These are phyloP conservation scores for Porphyrio hochstetteri DNA, from an alignment of 2,113 vertebrate species.

Conservation along the genomic window DNA sequence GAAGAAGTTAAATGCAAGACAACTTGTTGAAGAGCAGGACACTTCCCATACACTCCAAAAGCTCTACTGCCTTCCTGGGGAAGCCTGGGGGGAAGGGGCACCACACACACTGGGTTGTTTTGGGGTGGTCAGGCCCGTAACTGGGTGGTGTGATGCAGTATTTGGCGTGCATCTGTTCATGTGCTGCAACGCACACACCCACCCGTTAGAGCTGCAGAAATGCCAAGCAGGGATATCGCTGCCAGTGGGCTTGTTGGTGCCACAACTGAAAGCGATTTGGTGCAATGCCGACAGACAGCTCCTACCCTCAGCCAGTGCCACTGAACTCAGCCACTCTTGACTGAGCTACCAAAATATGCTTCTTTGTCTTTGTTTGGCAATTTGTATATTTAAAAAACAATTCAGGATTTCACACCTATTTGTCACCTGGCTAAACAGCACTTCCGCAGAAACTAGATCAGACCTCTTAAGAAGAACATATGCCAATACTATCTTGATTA, in stretches of 20 bases:
- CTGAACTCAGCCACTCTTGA: background rate
- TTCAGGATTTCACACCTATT: background rate
- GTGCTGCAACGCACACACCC: accelerated
- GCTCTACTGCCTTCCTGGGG: too few relatives aligned
- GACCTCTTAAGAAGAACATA: background rate
- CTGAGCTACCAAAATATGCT: background rate
- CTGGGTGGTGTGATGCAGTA: background rate
- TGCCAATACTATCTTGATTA: background rate
- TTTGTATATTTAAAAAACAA: background rate
- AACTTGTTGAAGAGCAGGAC: background rate
- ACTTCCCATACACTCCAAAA: background rate
- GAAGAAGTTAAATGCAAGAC: background rate
- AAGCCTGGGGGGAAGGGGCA: background rate
- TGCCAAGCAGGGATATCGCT: background rate
- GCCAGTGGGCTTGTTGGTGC: background rate
- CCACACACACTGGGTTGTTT: background rate
- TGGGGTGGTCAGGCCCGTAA: background rate
- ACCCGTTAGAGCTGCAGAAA: accelerated
- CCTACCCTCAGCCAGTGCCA: background rate
- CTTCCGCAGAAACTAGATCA: background rate
- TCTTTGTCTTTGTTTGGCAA: background rate
- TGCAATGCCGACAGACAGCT: background rate
- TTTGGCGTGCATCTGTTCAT: background rate
- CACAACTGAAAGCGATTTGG: accelerated
- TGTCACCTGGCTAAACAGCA: background rate